phyloP scores from a whole-genome alignment of 2,888 invertebrate genomes.

The Caenorhabditis japonica region DNA sequence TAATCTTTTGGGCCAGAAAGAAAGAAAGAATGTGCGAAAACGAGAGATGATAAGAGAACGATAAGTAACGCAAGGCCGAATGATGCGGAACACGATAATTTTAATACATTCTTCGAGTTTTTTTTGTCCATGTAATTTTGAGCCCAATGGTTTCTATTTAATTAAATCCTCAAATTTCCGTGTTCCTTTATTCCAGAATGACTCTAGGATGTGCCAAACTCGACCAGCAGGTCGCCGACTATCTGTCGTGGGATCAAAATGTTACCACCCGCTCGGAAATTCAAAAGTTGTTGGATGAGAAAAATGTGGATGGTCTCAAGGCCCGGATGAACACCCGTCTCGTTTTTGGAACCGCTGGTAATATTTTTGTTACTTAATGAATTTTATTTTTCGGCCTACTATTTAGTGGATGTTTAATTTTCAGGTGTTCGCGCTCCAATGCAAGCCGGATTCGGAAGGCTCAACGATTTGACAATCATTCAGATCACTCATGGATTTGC shows the following conservation, averaged over 20 bases:
- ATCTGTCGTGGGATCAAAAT: conserved; percentile 75
- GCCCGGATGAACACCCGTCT: conserved; percentile 77
- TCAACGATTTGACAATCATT: conserved; percentile 94
- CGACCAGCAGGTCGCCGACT: conserved; percentile 68
- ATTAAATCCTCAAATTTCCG: background rate
- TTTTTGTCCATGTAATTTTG: too few species aligned
- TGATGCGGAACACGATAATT: conserved; percentile 16
- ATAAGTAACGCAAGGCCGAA: conserved; percentile 35
- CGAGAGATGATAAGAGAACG: conserved; percentile 17
- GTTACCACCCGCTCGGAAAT: conserved; percentile 76
- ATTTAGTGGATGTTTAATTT: conserved; percentile 9
- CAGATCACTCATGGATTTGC: conserved; percentile 82
- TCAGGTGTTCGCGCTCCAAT: conserved; percentile 88
- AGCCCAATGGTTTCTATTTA: background rate
- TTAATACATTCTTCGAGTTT: too few species aligned
- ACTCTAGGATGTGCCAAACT: conserved; percentile 51
- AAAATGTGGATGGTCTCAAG: conserved; percentile 76
- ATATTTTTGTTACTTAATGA: background rate
- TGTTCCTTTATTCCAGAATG: conserved; percentile 20
- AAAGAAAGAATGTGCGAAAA: background rate
- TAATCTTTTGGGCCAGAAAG: conserved; percentile 5
- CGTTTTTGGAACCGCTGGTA: conserved; percentile 80
- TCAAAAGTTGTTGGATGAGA: conserved; percentile 72
- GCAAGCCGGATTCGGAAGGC: conserved; percentile 91
- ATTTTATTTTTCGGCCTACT: too few species aligned